Base-by-base conservation (phyloP, 2,888 invertebrate species). In the Aplocera efformata region DNA sequence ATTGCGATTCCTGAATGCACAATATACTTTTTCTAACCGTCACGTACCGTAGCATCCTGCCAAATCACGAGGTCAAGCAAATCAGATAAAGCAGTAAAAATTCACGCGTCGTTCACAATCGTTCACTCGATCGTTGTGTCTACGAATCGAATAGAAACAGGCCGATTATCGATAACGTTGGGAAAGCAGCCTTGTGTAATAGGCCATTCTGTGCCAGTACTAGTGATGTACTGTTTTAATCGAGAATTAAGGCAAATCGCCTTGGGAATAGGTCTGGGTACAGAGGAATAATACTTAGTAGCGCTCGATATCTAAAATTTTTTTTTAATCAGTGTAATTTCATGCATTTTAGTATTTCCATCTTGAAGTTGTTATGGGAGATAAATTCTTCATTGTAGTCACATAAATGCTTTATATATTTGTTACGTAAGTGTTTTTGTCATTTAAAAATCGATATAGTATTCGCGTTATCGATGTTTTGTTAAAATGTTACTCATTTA, bases 81-180 rank as follows among this genome's bases (percentile, higher is more conserved):
- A 42, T 58, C 51, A 51, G 48, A 63, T 60, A 54, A 53, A 58
- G 60, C 71, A 62, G 79, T 80, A 78, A 75, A 77, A 75, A 83
- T 82, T 79, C 79, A 65, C 64, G 50, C 52, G 65, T 66, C 77
- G 77, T 77, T 70, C 68, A 60, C 65, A 45, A 48, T 42, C 26
- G 60, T 70, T 60, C 63, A 65, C 61, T 70, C 49, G 52, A 50
- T 52, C 44, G 48, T 51, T 48, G 41, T 43, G 50, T 44, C 43
- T 46, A 34, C 33, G 48, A 42, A 47, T 48, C 55, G 55, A 55
- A 55, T 55, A 55, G 55, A 52, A 55, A 55, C 55, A 43, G 30
- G 47, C 52, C 42, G 48, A 52, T 55, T 55, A 55, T 50, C 50
- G 52, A 50, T 43, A 55, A 43, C 48, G 55, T 56, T 57, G 56